Evolutionary conservation across 2,888 invertebrate genomes (phyloP).

Genomic region (Uropetala carovei): DNA sequence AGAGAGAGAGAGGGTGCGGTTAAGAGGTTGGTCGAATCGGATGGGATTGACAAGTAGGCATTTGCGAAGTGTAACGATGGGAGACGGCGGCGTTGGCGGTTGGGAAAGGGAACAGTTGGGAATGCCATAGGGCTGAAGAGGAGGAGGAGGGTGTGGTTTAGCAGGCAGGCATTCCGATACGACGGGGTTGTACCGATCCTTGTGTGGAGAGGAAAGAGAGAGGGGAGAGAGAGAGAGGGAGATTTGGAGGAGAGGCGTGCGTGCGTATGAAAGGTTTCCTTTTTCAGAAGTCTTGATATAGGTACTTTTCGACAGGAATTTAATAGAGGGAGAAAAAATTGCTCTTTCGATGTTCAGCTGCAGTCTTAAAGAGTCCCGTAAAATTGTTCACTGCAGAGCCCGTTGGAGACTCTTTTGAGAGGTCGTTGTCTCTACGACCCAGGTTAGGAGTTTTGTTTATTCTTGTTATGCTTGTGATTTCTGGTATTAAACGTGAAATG

Average conservation of each 20-base stretch:
- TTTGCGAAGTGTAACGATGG: conserved; percentile 13
- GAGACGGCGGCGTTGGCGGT: not conserved
- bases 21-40: conserved; percentile 41
- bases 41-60: conserved; percentile 56
- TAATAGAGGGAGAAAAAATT: not conserved
- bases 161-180: conserved; percentile 4
- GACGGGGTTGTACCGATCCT: not conserved
- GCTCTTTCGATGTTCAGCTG: not conserved
- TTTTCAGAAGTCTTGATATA: not conserved
- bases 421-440: too few relatives aligned
- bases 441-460: too few relatives aligned
- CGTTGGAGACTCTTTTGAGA: too few relatives aligned
- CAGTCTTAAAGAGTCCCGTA: too few relatives aligned
- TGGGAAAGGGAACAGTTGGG: conserved; percentile 46
- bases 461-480: too few relatives aligned
- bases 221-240: not conserved
- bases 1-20: not conserved
- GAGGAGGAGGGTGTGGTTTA: conserved; percentile 39
- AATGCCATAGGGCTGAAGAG: not conserved
- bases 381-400: too few relatives aligned
- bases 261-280: conserved; percentile 1
- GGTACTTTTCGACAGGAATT: not conserved
- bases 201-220: not conserved
- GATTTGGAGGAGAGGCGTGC: not conserved
- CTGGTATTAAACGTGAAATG: too few relatives aligned